Conservation (phyloP, 1,140 invertebrate genomes). For the Ectropis grisescens region DNA sequence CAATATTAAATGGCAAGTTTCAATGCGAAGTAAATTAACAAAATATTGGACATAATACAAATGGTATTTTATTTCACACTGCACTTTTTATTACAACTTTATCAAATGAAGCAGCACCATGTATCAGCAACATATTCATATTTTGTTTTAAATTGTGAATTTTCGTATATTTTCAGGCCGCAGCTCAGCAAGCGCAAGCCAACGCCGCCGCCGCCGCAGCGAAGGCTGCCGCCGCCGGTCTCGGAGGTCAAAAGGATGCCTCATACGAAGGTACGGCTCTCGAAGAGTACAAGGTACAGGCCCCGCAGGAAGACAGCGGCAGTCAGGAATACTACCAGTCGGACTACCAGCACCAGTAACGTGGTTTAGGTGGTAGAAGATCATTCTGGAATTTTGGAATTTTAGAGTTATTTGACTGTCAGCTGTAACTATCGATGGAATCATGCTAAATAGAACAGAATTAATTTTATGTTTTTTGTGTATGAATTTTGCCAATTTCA, state of each 20-base stretch:
- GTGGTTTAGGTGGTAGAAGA: slow-evolving; percentile 8
- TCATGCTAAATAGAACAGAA: background rate
- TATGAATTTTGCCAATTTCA: too few relatives aligned
- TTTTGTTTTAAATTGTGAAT: background rate
- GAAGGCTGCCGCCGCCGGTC: slow-evolving; percentile 51
- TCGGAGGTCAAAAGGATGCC: slow-evolving; percentile 32
- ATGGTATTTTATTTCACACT: too few relatives aligned
- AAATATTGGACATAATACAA: too few relatives aligned
- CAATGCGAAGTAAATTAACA: too few relatives aligned
- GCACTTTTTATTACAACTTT: background rate
- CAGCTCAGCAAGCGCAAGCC: slow-evolving; percentile 50
- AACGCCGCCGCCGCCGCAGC: slow-evolving; percentile 54
- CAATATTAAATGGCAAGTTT: too few relatives aligned
- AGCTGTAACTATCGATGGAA: background rate
- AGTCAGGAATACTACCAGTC: slow-evolving; percentile 49
- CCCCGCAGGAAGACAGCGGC: slow-evolving; percentile 23
- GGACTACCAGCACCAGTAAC: slow-evolving; percentile 57
- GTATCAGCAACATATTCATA: background rate
- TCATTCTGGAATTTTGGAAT: slow-evolving; percentile 8
- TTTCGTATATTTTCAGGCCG: slow-evolving; percentile 26
- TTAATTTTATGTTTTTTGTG: too few relatives aligned
- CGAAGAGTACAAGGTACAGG: slow-evolving; percentile 37
- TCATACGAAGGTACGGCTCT: slow-evolving; percentile 57
- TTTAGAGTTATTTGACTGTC: slow-evolving; percentile 6
- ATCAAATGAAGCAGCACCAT: background rate